Evolutionary conservation across 2,888 invertebrate genomes (phyloP), one percentile per base, ranked within the genome.

Genomic region (Cynaeus angustus): DNA sequence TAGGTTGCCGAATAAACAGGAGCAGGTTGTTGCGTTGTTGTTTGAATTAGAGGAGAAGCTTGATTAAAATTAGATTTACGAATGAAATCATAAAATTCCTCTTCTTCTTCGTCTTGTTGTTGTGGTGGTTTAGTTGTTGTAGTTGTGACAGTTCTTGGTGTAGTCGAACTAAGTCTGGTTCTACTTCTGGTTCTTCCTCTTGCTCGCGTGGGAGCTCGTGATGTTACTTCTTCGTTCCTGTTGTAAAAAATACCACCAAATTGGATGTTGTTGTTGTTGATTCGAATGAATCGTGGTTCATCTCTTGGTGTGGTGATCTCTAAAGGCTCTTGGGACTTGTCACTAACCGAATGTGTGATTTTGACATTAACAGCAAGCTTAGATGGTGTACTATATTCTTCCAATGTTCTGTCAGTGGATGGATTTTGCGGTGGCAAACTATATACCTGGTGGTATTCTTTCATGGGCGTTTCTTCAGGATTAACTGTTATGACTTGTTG

Each of bases 21-120:
- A 13, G 55, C n/a, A 7, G 73, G 70, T 61, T 70, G 70, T 56
- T 71, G 59, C 4, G 76, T 74, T 7, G 68, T 66, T 13, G 62
- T 56, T n/a, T 61, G 30, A 9, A 56, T 8, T 4, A 65, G 8
- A 10, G 56, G 43, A 9, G 58, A 14, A 1, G 66, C 56, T 59
- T 64, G 61, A 30, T 77, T 82, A 77, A 85, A 87, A 69, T 80
- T 85, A n/a, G 88, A 87, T 30, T 82, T 78, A 58, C 86, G 83
- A 70, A 87, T 85, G 72, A 88, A 88, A 10, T 87, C 88, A 71
- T 87, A 88, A 62, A 85, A 86, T 71, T 86, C 84, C 66, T 85
- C 84, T 38, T 83, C 77, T 28, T 82, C 81, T 33, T 78, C 78
- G n/a, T n/a, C n/a, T 33, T 68, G 46, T 10, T 61, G 52, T 58